Evolutionary conservation across 2,797 vertebrate species (phyloP).

Genomic region (Hypotaenidia okinawae): DNA sequence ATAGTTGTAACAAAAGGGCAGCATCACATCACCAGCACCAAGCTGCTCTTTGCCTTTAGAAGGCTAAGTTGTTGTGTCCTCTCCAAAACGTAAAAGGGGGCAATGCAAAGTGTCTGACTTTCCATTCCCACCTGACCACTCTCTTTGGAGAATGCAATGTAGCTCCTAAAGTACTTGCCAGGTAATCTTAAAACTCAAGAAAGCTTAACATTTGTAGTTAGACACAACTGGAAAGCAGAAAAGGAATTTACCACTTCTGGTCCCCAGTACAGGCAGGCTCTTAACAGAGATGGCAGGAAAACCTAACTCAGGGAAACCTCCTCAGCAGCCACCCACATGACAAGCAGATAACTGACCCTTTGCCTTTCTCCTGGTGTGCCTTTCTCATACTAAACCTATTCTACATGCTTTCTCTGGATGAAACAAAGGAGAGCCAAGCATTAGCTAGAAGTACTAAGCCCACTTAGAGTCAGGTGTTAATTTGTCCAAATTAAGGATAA

Average conservation of each 20-base stretch:
- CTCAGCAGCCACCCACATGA: neutral
- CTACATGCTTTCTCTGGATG: neutral
- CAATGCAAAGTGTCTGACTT: neutral
- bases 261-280: neutral
- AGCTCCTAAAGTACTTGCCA: neutral
- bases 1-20: neutral
- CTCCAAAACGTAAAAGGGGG: neutral
- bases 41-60: neutral
- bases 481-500: neutral
- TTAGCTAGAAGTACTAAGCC: neutral
- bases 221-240: neutral
- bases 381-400: neutral
- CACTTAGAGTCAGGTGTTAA: neutral
- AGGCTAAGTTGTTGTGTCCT: fast-evolving
- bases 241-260: neutral
- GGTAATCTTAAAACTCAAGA: neutral
- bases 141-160: neutral
- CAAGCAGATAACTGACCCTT: neutral
- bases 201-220: neutral
- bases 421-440: neutral
- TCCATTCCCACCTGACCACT: neutral
- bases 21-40: neutral
- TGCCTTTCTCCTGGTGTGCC: neutral
- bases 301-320: neutral
- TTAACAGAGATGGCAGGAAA: neutral